Evolutionary conservation across 2,797 vertebrate species (phyloP), one percentile per base, ranked within the genome.

Genomic region (Melanotaenia nigrans): DNA sequence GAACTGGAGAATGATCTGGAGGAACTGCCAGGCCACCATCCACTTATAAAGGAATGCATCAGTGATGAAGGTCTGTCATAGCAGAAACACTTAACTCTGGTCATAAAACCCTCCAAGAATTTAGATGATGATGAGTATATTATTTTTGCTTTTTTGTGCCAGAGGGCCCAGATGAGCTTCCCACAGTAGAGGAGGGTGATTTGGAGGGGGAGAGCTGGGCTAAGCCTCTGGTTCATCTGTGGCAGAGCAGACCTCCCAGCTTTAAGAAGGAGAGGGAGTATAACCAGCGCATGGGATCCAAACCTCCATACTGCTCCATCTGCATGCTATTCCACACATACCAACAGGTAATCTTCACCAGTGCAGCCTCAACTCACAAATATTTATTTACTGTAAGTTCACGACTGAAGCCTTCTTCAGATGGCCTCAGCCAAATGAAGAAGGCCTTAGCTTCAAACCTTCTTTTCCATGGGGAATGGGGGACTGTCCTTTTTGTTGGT

Each of bases 1-100:
- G 94, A 94, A 45, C 79, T 90, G 49, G 95, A 95, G 71, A 95
- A 93, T 56, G 95, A 96, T 16, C 94, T 97, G 0, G 96, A 96
- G 4, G 97, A 96, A 87, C 95, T 98, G 6, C 96, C 97, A 0
- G 95, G 95, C n/a, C 96, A 97, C 78, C 97, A 98, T 77, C 97
- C 96, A 0, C 95, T 98, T 4, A 90, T 98, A 54, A 97, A 97
- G 79, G 97, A 99, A 14, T 95, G 95, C 60, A 77, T 95, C 86
- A 98, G 97, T 65, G 97, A 99, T 59, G 97, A 98, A 79, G 97
- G 97, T 98, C 14, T 81, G 85, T 71, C 24, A 6, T 9, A 25
- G 13, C 4, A 59, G 1, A 55, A 60, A 33, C 13, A 16, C 1
- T 11, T 30, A 1, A 1, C 11, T 40, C 24, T 25, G 33, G n/a